Conservation (phyloP, 2,113 vertebrate species). For the Gnathonemus echidnorhynchus region DNA sequence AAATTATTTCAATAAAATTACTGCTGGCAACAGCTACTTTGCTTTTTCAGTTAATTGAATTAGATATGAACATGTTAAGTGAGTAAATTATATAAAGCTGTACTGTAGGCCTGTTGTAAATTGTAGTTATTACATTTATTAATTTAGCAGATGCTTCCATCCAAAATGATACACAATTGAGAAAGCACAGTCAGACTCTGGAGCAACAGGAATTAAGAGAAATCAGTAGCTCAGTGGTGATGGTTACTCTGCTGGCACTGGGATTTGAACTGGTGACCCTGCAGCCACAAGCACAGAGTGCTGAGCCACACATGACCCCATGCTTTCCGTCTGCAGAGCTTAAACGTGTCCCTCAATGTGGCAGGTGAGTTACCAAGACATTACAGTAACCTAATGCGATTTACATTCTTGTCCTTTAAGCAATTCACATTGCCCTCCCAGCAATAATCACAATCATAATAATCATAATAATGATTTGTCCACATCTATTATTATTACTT, state of each 20-base stretch:
- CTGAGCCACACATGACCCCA: not conserved
- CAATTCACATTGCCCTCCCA: constrained; percentile 9
- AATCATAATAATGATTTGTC: too few species aligned
- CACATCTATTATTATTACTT: too few species aligned
- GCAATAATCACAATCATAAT: not conserved
- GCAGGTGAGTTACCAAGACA: not conserved
- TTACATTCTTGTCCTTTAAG: not conserved
- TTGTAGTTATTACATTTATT: not conserved
- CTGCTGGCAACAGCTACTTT: not conserved
- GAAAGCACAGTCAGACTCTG: not conserved
- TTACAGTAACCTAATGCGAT: not conserved
- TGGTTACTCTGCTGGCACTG: not conserved
- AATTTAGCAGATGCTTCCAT: not conserved
- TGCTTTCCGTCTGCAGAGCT: not conserved
- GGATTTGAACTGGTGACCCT: not conserved
- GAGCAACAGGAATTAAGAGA: not conserved
- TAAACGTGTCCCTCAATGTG: not conserved
- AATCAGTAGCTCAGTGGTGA: not conserved
- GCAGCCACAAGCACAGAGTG: not conserved
- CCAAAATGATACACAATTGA: not conserved
- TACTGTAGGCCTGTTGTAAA: not conserved
- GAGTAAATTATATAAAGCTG: not conserved
- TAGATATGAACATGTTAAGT: not conserved
- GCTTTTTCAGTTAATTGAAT: not conserved
- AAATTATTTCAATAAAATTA: not conserved